Conservation (phyloP, 2,797 vertebrate species). For the Heterohyrax brucei region DNA sequence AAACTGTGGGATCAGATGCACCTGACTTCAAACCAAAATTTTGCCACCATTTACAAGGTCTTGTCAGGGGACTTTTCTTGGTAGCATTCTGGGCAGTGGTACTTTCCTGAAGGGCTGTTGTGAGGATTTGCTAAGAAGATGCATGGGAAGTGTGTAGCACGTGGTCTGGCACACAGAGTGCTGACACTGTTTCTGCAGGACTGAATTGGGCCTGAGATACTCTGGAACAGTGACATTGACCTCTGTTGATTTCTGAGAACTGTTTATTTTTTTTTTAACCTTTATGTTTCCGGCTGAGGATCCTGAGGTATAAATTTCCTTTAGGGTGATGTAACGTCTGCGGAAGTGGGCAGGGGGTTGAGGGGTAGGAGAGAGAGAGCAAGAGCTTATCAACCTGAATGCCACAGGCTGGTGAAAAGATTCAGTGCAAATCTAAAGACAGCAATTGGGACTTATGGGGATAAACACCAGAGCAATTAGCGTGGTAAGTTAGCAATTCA, state of each 20-base stretch:
- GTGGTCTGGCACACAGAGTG: not conserved
- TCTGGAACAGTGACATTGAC: conserved; percentile 17
- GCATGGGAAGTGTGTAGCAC: too few relatives aligned
- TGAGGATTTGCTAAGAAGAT: not conserved
- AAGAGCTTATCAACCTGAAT: conserved; percentile 36
- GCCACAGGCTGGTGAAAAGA: conserved; percentile 24
- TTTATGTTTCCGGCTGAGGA: conserved; percentile 29
- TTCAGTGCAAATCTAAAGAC: conserved; percentile 51
- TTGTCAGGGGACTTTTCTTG: not conserved
- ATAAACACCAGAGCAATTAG: conserved; percentile 56
- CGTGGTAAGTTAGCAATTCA: conserved; percentile 56
- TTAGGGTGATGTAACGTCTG: conserved; percentile 37
- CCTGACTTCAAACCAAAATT: conserved; percentile 27
- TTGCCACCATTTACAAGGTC: not conserved
- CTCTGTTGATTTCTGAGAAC: conserved; percentile 41
- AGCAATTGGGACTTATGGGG: conserved; percentile 39
- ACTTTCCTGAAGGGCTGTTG: not conserved
- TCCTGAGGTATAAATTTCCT: conserved; percentile 48
- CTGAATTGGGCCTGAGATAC: not conserved
- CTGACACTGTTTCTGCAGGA: conserved; percentile 25
- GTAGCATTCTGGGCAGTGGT: not conserved
- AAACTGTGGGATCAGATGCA: not conserved
- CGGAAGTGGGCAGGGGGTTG: not conserved
- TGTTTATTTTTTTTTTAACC: not conserved
- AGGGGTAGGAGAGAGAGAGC: too few relatives aligned